Base-by-base conservation (phyloP, 2,888 invertebrate species). In the Thymelicus sylvestris region DNA sequence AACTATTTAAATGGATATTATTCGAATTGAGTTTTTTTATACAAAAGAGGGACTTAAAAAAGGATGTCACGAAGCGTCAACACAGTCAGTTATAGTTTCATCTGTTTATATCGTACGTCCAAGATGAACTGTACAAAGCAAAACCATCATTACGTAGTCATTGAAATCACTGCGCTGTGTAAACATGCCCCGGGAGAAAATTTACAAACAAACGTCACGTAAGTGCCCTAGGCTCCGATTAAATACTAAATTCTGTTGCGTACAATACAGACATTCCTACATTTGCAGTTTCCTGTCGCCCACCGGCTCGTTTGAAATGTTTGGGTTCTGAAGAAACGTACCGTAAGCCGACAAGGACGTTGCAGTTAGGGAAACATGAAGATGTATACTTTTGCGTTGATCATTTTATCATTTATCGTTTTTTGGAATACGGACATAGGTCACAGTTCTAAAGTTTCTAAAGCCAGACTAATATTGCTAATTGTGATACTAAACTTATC, bases 181-280 rank as follows among this genome's bases (percentile, higher is more conserved):
- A 66, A 66, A 66, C 57, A 59, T 19, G 24, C 24, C 48, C 12
- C 60, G 13, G 31, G 48, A 48, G 47, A 15, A 38, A n/a, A 60
- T 48, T 48, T 67, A 59, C 59, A 69, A 69, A 64, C 63, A 68
- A 59, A 63, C 44, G 69, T 60, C 39, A 15, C 12, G 13, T 65
- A 41, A 59, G n/a, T 59, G 39, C n/a, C 50, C 48, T 59, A 48
- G 50, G 55, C 59, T 65, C 59, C 24, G 13, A 69, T 63, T 64
- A 39, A 64, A 64, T 48, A 61, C 57, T 55, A 55, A 63, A 52
- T 44, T 38, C 41, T 62, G 6, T 31, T 15, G 39, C 7, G 48
- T 41, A 60, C 50, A 67, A 67, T 44, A 65, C 69, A 70, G 59
- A 59, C 59, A 65, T 70, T 70, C 63, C 68, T 47, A 44, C 39